A percentile compares a stretch with the other conserved stretches of the same genome.
phyloP scores from a whole-genome alignment of 2,888 invertebrate genomes.

The Elegia similella region DNA sequence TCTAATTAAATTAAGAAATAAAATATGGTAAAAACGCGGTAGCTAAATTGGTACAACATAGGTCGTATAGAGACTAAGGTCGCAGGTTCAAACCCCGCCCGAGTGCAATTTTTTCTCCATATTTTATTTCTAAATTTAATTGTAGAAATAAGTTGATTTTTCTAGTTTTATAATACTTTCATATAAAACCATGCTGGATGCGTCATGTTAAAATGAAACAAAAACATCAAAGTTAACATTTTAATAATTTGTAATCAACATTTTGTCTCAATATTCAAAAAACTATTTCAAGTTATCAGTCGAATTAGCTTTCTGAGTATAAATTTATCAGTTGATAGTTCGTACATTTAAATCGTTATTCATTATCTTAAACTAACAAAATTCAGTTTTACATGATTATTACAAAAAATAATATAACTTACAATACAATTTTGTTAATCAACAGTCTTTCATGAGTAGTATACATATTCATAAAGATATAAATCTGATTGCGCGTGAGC shows the following conservation, averaged over 20 bases:
- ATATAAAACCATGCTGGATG: too few species aligned
- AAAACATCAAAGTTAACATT: not conserved
- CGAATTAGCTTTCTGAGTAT: slow-evolving; percentile 60
- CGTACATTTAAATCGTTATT: not conserved
- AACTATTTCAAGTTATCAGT: slow-evolving; percentile 63
- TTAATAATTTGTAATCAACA: not conserved
- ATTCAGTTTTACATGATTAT: not conserved
- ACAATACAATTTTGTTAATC: not conserved
- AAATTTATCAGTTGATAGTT: slow-evolving; percentile 4
- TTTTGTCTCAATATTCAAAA: slow-evolving; percentile 38
- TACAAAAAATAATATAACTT: not conserved
- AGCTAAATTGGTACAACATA: too few species aligned
- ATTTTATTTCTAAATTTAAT: too few species aligned
- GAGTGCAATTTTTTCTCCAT: too few species aligned
- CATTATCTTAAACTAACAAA: not conserved
- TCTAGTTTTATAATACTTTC: too few species aligned
- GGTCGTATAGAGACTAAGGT: too few species aligned
- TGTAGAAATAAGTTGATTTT: too few species aligned
- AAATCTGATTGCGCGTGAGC: slow-evolving; percentile 89
- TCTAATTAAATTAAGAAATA: too few species aligned
- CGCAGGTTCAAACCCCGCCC: too few species aligned
- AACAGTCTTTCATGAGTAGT: slow-evolving; percentile 15
- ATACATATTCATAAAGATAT: slow-evolving; percentile 72
- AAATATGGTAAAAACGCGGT: too few species aligned
- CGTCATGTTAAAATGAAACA: not conserved